A percentile compares a stretch with the other conserved stretches of the same genome.
phyloP scores from a whole-genome alignment of 2,113 vertebrate species.

The Parotia lawesii region DNA sequence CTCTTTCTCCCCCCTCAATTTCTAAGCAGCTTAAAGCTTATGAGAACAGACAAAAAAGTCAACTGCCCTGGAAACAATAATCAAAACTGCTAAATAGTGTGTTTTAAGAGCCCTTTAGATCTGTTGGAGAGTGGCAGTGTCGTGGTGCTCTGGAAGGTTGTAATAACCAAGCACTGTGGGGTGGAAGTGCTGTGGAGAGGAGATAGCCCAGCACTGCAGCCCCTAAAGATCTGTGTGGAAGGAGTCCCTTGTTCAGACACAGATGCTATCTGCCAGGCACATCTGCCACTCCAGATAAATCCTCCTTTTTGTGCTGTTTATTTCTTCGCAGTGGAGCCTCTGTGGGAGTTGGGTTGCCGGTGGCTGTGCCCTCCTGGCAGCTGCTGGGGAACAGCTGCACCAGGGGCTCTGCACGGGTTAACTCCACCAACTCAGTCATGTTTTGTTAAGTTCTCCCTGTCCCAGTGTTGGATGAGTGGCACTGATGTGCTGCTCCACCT shows the following conservation, averaged over 20 bases:
- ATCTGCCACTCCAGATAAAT: background rate
- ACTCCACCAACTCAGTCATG: background rate
- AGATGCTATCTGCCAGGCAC: background rate
- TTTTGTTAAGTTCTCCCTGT: background rate
- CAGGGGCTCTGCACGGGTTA: background rate
- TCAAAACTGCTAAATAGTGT: background rate
- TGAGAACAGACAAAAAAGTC: background rate
- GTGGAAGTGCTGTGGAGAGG: background rate
- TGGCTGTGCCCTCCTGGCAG: background rate
- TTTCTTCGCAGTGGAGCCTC: background rate
- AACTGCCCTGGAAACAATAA: background rate
- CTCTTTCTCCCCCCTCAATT: background rate
- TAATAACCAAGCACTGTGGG: background rate
- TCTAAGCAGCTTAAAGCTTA: background rate
- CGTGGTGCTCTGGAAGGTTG: background rate
- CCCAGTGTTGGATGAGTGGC: background rate
- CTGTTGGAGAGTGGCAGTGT: background rate
- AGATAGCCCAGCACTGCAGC: background rate
- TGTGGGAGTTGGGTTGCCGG: rapidly evolving
- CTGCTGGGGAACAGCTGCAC: background rate
- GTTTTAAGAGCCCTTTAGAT: background rate
- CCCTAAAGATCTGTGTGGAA: background rate
- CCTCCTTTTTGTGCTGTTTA: background rate
- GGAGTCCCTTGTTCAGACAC: background rate
- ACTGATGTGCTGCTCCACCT: slow-evolving; percentile 21